Percentiles rank a stretch among this genome's conserved stretches.
phyloP scores from a whole-genome alignment of 2,113 vertebrate genomes.

The Murina feae region DNA sequence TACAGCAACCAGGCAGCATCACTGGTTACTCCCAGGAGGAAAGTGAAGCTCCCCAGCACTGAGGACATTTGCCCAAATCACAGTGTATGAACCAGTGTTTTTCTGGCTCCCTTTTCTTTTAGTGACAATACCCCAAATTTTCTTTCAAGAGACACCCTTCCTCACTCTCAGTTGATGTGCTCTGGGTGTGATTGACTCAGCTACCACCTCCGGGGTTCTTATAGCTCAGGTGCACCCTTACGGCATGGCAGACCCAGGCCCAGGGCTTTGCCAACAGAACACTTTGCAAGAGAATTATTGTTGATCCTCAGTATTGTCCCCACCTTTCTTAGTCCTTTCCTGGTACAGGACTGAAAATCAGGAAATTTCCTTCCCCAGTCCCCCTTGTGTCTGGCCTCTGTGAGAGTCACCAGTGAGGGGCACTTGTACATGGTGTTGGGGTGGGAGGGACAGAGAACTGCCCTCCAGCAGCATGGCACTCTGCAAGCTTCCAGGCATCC shows the following conservation, averaged over 20 bases:
- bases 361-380: background rate
- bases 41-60: background rate
- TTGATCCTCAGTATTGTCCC: background rate
- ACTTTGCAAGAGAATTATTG: background rate
- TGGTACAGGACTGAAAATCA: background rate
- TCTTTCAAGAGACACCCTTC: background rate
- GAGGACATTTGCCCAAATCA: background rate
- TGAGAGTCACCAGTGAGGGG: background rate
- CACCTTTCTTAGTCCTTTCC: background rate
- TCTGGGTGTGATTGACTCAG: background rate
- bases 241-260: background rate
- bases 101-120: background rate
- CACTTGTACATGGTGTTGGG: rapidly evolving
- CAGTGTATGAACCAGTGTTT: background rate
- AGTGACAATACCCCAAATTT: background rate
- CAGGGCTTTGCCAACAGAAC: background rate
- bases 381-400: background rate
- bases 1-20: background rate
- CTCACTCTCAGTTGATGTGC: background rate
- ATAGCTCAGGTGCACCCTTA: background rate
- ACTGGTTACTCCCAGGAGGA: background rate
- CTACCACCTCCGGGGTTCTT: background rate
- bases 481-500: background rate
- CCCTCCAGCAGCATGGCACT: background rate
- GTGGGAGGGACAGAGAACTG: background rate